Evolutionary conservation across 2,113 vertebrate genomes (phyloP), one percentile per base, ranked within the genome.

Genomic region (Labrus mixtus): DNA sequence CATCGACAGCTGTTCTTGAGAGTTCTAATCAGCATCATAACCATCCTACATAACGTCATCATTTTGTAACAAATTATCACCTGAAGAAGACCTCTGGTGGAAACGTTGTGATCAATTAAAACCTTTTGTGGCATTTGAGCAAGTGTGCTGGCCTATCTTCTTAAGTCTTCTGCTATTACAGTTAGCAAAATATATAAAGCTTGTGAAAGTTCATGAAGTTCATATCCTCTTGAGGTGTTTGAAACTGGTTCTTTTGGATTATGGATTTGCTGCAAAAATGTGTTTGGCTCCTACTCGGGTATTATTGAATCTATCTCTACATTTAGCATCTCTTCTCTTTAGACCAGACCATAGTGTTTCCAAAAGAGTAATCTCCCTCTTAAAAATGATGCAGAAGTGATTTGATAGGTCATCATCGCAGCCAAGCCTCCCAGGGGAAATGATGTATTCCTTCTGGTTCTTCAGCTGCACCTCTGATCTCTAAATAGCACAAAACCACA

Each of bases 241-340:
- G 43, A 12, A 61, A 68, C 13, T 57, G 67, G 36, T 72, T 55
- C 33, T 16, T 41, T 64, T 16, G 74, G 33, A 19, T 64, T 67
- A 39, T n/a, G 70, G 68, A 69, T 73, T 85, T 67, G 25, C 75
- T 73, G 81, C 74, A 78, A 84, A 73, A 69, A 55, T 61, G 22
- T 23, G 3, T 29, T 72, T 78, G 69, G 66, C 78, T 63, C 7
- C 6, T 23, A 66, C 45, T 77, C 78, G 77, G 22, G 45, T 33
- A 48, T 73, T 45, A 55, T 50, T 55, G 20, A 67, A 62, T 19
- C 23, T 25, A 48, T 62, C 56, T 23, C 37, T 73, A 51, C 36
- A 66, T 65, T 55, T 74, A 61, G 46, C 48, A 61, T 74, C 33
- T 61, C 39, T 46, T 77, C 55, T 65, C 1, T 25, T 54, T 19